Evolutionary conservation across 37 sponge, comb jelly and placozoan genomes (phyloP), one percentile per base, ranked within the genome.

Genomic region (Ephydatia muelleri): DNA sequence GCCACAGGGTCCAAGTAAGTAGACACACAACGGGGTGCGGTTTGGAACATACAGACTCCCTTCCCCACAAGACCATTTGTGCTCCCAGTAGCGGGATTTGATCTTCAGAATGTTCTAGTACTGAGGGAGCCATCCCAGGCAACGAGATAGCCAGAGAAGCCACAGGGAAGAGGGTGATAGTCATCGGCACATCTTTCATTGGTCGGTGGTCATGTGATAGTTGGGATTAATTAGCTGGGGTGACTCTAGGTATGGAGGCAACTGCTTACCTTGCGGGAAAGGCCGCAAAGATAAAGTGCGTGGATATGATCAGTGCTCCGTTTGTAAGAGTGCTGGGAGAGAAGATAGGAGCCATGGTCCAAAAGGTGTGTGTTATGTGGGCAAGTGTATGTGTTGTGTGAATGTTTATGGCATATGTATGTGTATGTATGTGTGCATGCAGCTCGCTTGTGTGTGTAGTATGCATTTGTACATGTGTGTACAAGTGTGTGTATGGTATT

Each of bases 101-200:
- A 90, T 19, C 73, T 89, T 35, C 83, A 84, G 49, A 86, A 88
- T 78, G 87, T 96, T 0, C 86, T 83, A 83, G 84, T 91, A 2
- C 83, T 96, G 34, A 73, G 96, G 13, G 92, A 88, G 16, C 91
- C 92, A 5, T 39, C 74, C 23, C 84, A 96, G 68, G 96, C 88
- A 93, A 96, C 76, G 73, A 79, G 48, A 94, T 95, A 39, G 94
- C 81, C 65, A 66, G 31, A 9, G 33, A 38, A 9, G 85, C 85
- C 25, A 69, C 22, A 22, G 93, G 89, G 21, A 97, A 97, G 89
- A 87, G 80, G 19, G 93, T 97, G 38, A 95, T 95, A 2, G 37
- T 97, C 72, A 90, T 97, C 34, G 97, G 97, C 28, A 91, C 95
- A 33, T 96, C 95, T 6, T 97, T 97, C 80, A 97, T 97, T 74